Evolutionary conservation across 2,888 invertebrate genomes (phyloP), one percentile per base, ranked within the genome.

Genomic region (Pocota personata): DNA sequence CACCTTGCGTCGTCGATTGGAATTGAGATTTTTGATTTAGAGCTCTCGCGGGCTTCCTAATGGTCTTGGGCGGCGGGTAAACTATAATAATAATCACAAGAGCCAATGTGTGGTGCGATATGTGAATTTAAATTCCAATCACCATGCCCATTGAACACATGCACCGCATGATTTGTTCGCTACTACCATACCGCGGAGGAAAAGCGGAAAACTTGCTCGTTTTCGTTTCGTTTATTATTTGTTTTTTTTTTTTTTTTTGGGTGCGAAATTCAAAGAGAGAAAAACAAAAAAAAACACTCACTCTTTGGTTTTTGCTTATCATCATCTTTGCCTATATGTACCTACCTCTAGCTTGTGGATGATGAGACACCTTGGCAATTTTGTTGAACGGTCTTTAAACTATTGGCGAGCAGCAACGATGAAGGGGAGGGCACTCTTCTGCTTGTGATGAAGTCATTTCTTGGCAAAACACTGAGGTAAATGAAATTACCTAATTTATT

Each of bases 1-100:
- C 69, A 79, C 64, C 79, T 84, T 69, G 79, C 69, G 40, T 62
- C 60, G 52, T 55, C 60, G 48, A 64, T 73, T 69, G 46, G 19
- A 73, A 83, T 78, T 79, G 73, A 48, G 69, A 79, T 69, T 75
- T 84, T 79, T 71, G 75, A 84, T 84, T 75, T 84, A 69, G 69
- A 84, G 19, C 69, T 83, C 72, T 67, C 16, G 50, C 43, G 43
- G 72, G 50, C 64, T 77, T 60, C 82, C 66, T 72, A 72, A 82
- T 82, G 69, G 69, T 67, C 60, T 67, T 71, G 64, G 64, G 35
- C 57, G 77, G 72, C 55, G 46, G 24, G 60, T 40, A 67, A 78
- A 73, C 55, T 40, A 57, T 73, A 79, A 79, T 73, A 64, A 79
- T 58, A 58, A 79, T 66, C 69, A 75, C n/a, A 76, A 64, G 62